phyloP scores from a whole-genome alignment of 1,140 invertebrate species.

The Chlorops oryzae region DNA sequence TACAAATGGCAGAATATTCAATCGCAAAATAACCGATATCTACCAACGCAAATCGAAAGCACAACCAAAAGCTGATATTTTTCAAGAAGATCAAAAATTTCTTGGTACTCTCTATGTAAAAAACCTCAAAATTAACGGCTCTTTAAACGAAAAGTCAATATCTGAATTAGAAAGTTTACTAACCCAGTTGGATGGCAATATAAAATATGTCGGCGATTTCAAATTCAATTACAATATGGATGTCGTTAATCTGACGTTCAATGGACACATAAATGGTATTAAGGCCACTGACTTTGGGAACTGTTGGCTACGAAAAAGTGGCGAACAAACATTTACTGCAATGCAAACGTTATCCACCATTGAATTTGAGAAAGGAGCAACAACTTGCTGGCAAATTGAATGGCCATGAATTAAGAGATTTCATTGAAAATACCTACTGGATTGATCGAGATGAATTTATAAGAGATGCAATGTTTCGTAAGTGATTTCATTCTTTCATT shows the following conservation, averaged over 20 bases:
- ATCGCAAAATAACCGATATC: constrained; percentile 18
- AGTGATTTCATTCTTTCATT: constrained; percentile 10
- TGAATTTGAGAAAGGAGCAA: constrained; percentile 27
- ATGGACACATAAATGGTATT: constrained; percentile 33
- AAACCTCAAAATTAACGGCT: constrained; percentile 36
- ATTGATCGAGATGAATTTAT: constrained; percentile 41
- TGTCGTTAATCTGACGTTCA: constrained; percentile 28
- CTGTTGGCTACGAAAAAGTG: constrained; percentile 28
- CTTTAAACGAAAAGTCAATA: constrained; percentile 25
- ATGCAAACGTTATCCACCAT: constrained; percentile 29
- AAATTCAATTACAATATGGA: constrained; percentile 38
- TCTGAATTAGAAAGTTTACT: constrained; percentile 30
- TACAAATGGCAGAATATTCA: constrained; percentile 25
- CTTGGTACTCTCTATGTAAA: constrained; percentile 40
- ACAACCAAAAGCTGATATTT: constrained; percentile 6
- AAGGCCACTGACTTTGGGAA: constrained; percentile 22
- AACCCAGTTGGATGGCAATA: constrained; percentile 36
- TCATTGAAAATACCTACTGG: constrained; percentile 43
- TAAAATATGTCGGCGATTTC: constrained; percentile 40
- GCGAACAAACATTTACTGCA: constrained; percentile 31
- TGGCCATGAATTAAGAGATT: constrained; percentile 33
- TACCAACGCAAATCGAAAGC: constrained; percentile 22
- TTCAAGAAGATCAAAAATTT: constrained; percentile 20
- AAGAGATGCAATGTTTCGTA: constrained; percentile 43
- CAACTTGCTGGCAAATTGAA: constrained; percentile 38